A percentile compares a stretch with the other conserved stretches of the same genome.
phyloP scores from a whole-genome alignment of 2,888 invertebrate genomes.

The Andrena chrysosceles region DNA sequence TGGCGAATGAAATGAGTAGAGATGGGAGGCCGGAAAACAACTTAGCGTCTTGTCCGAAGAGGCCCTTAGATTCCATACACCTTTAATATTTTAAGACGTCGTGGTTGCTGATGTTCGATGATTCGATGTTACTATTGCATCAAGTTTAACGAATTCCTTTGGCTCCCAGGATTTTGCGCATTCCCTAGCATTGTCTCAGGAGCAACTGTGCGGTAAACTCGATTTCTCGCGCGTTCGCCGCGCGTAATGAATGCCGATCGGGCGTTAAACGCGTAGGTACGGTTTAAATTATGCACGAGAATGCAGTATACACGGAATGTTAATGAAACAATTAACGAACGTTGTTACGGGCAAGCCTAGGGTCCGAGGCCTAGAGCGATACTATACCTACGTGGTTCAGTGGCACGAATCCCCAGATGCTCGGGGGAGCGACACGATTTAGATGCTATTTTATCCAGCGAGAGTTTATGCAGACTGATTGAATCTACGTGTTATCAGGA shows the following conservation, averaged over 20 bases:
- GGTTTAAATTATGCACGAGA: slow-evolving; percentile 39
- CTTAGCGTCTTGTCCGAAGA: too few relatives aligned
- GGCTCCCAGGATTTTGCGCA: not conserved
- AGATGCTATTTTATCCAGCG: not conserved
- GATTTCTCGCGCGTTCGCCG: slow-evolving; percentile 48
- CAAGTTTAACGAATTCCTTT: not conserved
- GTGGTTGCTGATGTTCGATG: too few relatives aligned
- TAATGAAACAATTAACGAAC: slow-evolving; percentile 57
- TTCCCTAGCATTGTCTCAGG: not conserved
- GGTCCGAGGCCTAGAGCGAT: not conserved
- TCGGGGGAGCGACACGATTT: not conserved
- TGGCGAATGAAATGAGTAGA: too few relatives aligned
- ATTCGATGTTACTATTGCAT: too few relatives aligned
- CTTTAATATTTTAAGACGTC: too few relatives aligned
- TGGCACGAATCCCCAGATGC: slow-evolving; percentile 13
- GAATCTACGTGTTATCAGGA: not conserved
- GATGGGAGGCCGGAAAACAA: too few relatives aligned
- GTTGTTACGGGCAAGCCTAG: slow-evolving; percentile 8
- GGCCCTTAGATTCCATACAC: too few relatives aligned
- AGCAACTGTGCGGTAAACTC: slow-evolving; percentile 40
- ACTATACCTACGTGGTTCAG: slow-evolving; percentile 19
- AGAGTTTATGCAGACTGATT: not conserved
- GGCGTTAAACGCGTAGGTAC: slow-evolving; percentile 39
- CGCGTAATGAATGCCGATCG: slow-evolving; percentile 48
- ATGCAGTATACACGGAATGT: slow-evolving; percentile 54